Conservation (phyloP, 2,888 invertebrate genomes). For the Drosophila melanocephala region DNA sequence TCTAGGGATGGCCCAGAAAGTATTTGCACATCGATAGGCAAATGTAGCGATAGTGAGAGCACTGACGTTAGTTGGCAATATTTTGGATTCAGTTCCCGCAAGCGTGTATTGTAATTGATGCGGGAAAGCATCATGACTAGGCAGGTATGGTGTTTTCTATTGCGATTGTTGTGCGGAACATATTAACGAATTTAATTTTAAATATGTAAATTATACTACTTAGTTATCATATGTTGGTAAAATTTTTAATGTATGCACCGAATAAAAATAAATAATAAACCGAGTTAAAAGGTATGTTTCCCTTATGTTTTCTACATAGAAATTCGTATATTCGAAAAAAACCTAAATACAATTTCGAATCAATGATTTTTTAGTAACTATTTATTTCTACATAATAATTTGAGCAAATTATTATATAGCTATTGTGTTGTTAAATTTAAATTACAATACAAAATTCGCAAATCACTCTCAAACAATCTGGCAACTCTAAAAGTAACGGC, state of each 20-base stretch:
- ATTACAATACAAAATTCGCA: not conserved
- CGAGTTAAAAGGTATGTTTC: too few species aligned
- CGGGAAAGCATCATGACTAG: not conserved
- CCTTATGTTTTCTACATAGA: too few species aligned
- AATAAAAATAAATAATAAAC: too few species aligned
- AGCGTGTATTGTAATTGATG: not conserved
- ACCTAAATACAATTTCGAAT: too few species aligned
- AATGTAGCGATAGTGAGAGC: not conserved
- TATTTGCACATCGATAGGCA: not conserved
- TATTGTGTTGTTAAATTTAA: not conserved
- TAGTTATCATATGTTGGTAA: not conserved
- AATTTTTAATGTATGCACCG: too few species aligned
- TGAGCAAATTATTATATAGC: too few species aligned
- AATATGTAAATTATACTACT: not conserved
- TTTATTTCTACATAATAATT: too few species aligned
- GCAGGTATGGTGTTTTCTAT: not conserved
- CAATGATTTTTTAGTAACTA: too few species aligned
- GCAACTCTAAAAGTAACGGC: conserved; percentile 25
- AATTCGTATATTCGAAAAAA: too few species aligned
- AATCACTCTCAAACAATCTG: conserved; percentile 4
- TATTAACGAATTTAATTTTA: not conserved
- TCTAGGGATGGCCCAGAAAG: not conserved
- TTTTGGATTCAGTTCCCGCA: not conserved
- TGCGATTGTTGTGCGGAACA: not conserved
- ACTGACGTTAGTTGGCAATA: not conserved